These are phyloP conservation scores for Raja brachyura DNA, from an alignment of 2,113 vertebrate species.

Conservation along the genomic window DNA sequence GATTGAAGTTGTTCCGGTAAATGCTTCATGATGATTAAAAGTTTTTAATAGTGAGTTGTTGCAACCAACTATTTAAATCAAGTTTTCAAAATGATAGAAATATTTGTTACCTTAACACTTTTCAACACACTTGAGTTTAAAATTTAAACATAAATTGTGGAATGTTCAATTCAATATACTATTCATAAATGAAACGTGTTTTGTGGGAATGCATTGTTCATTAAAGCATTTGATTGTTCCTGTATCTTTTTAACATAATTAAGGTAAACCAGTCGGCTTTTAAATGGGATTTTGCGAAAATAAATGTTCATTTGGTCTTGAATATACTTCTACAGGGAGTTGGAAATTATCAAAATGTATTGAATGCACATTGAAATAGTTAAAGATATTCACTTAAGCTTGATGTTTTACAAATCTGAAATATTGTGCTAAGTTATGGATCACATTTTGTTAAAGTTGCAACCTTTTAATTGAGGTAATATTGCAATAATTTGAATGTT, in stretches of 20 bases:
- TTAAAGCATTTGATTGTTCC: not conserved
- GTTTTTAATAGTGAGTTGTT: too few species aligned
- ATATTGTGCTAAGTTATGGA: not conserved
- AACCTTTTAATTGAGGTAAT: not conserved
- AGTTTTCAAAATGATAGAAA: not conserved
- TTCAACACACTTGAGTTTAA: too few species aligned
- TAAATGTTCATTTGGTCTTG: not conserved
- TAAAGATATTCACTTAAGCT: not conserved
- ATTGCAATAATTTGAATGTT: not conserved
- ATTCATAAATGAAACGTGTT: not conserved
- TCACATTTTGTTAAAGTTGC: not conserved
- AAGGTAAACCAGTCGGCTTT: not conserved
- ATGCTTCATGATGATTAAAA: too few species aligned
- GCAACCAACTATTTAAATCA: not conserved
- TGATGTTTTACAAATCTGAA: not conserved
- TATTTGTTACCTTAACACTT: too few species aligned
- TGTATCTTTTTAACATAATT: not conserved
- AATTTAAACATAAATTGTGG: not conserved
- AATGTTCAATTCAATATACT: not conserved
- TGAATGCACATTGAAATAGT: not conserved
- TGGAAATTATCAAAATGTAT: not conserved
- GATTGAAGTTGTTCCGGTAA: too few species aligned
- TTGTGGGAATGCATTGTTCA: not conserved
- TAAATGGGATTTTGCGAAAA: not conserved
- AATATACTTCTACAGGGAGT: not conserved